Base-by-base conservation (phyloP, 2,113 vertebrate genomes). In the Hirundichthys speculiger region DNA sequence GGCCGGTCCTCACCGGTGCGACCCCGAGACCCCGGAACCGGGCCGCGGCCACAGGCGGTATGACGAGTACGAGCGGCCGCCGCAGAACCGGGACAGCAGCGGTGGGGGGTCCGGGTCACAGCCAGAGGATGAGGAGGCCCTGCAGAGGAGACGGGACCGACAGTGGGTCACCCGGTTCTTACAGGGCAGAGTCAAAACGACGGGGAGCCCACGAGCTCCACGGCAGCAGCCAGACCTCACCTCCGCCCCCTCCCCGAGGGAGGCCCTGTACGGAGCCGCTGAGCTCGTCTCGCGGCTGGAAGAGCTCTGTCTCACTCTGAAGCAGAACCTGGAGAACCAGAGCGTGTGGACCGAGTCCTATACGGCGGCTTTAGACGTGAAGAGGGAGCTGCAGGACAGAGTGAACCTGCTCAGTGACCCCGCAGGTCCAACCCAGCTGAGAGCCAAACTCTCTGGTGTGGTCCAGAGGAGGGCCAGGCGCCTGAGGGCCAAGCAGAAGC, bases 401-500 rank as follows among this genome's bases (percentile, higher is more conserved):
- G 45, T 95, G 5, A 2, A 58, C 6, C 65, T 73, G 0, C 82
- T 98, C 41, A 61, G 64, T 4, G 89, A 94, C 38, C 43, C 87
- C 0, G 68, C 73, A 0, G 53, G 62, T 5, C 14, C 92, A 46
- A 70, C 86, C 13, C 34, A 60, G 5, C 70, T 93, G 18, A 87
- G 82, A 43, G 77, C 73, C 43, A 93, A 92, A 56, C 16, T 91
- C n/a, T 70, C 79, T 30, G 69, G 62, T 39, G 73, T 90, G 4
- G 79, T 86, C 15, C 91, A 90, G 83, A 94, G 90, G 69, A 92
- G 94, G 30, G 75, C 82, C 61, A 87, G 94, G 21, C 62, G 84
- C 18, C 89, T 68, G 52, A 86, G 92, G 49, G 55, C 69, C 42
- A 88, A 78, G 59, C 92, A 82, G 34, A 52, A 67, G 4, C 88